Conservation (phyloP, 2,113 vertebrate genomes). For the Hyla sarda region DNA sequence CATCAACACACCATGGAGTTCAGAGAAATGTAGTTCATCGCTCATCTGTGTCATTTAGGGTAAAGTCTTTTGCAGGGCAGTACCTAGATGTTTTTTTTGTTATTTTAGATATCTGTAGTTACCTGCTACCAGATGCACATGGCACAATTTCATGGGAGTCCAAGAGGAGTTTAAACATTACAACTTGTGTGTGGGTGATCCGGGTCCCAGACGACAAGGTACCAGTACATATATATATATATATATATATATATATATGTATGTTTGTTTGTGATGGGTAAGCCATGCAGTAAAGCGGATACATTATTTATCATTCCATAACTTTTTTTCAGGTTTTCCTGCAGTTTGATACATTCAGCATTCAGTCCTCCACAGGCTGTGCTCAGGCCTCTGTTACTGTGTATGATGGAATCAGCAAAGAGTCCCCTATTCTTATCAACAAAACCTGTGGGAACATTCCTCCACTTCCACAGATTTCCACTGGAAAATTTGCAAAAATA, state of each 20-base stretch:
- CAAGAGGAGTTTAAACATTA: conserved; percentile 6
- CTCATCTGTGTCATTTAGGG: background rate
- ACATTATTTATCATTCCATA: background rate
- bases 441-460: conserved; percentile 20
- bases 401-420: conserved; percentile 22
- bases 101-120: conserved; percentile 35
- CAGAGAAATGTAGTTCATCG: background rate
- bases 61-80: background rate
- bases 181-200: conserved; percentile 45
- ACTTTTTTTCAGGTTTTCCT: conserved; percentile 32
- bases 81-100: background rate
- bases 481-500: conserved; percentile 9
- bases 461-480: background rate
- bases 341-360: conserved; percentile 43
- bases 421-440: conserved; percentile 2
- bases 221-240: background rate
- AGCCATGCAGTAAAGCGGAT: no score
- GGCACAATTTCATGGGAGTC: conserved; percentile 38
- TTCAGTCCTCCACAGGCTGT: conserved; percentile 20
- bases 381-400: background rate
- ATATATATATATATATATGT: no score
- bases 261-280: no score
- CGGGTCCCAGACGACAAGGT: conserved; percentile 54
- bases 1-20: background rate
- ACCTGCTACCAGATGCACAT: conserved; percentile 26